Base-by-base conservation (phyloP, 2,113 vertebrate species). In the Syrrhaptes paradoxus region DNA sequence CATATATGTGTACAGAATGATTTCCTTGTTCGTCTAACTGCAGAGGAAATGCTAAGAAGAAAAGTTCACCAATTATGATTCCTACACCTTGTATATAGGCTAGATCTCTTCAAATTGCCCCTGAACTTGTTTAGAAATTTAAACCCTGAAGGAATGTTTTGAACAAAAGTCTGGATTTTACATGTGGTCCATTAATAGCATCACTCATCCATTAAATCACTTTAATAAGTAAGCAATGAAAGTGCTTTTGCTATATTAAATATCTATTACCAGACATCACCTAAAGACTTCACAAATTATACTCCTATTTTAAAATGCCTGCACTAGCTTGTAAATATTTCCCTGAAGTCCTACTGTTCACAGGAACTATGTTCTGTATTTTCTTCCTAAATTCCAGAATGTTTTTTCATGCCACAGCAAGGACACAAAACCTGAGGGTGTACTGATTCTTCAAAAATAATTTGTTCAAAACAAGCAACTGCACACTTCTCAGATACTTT, bases 201-300 rank as follows among this genome's bases (percentile, higher is more conserved):
- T 65, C 74, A 91, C 66, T 97, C 97, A 95, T 65, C 93, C 66
- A 2, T 93, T 95, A 93, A 91, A 93, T 74, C 67, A 76, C 89
- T 95, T 90, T 93, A 94, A 88, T 48, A 93, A 95, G 76, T 90
- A 96, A 95, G 93, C 91, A 93, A 82, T 48, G 87, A 49, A 93
- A 96, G 71, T 88, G 55, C 58, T 94, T 90, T 80, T 80, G 65
- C 67, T 59, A 92, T 84, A 74, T 63, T 86, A 93, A 90, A 25
- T 82, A 94, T 82, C 71, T 93, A 61, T 31, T 73, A 72, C 11
- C 58, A 92, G 63, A 80, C 38, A 2, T 90, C 78, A 95, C 20
- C 52, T 70, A 86, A 93, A 90, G 51, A 87, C 34, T 81, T 89
- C 5, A 76, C 29, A 72, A n/a, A n/a, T 57, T 95, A 83, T 48